Evolutionary conservation across 2,888 invertebrate genomes (phyloP).

Genomic region (Merodon equestris): DNA sequence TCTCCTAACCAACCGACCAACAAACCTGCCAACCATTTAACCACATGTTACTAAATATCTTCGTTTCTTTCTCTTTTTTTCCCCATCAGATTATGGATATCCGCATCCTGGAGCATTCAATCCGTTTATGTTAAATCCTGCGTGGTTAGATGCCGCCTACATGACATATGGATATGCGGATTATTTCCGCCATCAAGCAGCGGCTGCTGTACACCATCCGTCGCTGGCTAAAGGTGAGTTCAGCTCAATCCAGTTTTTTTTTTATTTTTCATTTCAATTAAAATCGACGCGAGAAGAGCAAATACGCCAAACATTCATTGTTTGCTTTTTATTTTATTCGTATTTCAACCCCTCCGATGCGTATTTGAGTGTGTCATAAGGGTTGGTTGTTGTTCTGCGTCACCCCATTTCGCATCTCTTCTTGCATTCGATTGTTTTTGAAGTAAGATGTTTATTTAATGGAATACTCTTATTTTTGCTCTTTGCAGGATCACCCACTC

Average conservation of each 20-base stretch:
- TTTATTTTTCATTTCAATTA: slow-evolving; percentile 56
- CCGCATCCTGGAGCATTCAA: slow-evolving; percentile 88
- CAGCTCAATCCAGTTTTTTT: slow-evolving; percentile 22
- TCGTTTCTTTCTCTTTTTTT: slow-evolving; percentile 57
- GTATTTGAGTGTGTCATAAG: slow-evolving; percentile 13
- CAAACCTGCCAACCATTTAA: slow-evolving; percentile 14
- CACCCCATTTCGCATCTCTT: slow-evolving; percentile 50
- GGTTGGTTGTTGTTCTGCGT: slow-evolving; percentile 24
- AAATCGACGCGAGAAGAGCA: slow-evolving; percentile 63
- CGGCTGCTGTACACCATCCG: slow-evolving; percentile 79
- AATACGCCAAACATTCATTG: slow-evolving; percentile 21
- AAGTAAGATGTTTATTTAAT: background rate
- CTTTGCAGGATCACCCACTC: slow-evolving; percentile 79
- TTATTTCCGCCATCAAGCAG: slow-evolving; percentile 83
- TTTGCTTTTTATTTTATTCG: too few relatives aligned
- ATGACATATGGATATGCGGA: slow-evolving; percentile 87
- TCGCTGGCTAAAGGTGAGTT: slow-evolving; percentile 83
- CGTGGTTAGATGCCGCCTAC: slow-evolving; percentile 92
- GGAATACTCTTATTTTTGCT: slow-evolving; percentile 5
- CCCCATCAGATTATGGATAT: slow-evolving; percentile 86
- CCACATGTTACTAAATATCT: slow-evolving; percentile 49
- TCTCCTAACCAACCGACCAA: too few relatives aligned
- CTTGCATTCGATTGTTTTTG: slow-evolving; percentile 26
- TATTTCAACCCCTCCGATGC: too few relatives aligned
- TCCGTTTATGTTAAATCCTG: slow-evolving; percentile 89